Conservation (phyloP, 2,888 invertebrate species). For the Melanchra persicariae region DNA sequence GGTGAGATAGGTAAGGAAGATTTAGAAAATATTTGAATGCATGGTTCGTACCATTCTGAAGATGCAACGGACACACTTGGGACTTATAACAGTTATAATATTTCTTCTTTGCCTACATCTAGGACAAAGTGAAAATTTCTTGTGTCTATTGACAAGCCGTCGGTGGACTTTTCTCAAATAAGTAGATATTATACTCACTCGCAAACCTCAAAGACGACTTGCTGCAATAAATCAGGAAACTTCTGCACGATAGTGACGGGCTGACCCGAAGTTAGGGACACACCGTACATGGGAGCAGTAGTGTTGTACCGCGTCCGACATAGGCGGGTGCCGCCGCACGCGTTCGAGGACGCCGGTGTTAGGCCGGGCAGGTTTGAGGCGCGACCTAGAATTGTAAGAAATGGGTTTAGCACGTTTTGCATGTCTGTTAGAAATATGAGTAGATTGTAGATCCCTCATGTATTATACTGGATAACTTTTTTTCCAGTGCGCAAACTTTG, state of each 20-base stretch:
- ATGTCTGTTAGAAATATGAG: too few relatives aligned
- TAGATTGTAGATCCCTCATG: too few relatives aligned
- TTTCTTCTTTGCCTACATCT: too few relatives aligned
- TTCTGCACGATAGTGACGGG: slow-evolving; percentile 98
- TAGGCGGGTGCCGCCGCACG: slow-evolving; percentile 93
- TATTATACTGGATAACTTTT: too few relatives aligned
- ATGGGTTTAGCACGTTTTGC: neutral
- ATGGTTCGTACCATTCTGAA: too few relatives aligned
- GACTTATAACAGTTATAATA: too few relatives aligned
- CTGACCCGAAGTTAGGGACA: slow-evolving; percentile 97
- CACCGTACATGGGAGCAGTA: slow-evolving; percentile 98
- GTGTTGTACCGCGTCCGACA: slow-evolving; percentile 98
- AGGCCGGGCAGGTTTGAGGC: slow-evolving; percentile 79
- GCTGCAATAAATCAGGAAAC: slow-evolving; percentile 97
- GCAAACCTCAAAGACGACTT: slow-evolving; percentile 98
- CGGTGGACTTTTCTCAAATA: neutral
- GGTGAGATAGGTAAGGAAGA: too few relatives aligned
- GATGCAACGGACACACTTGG: too few relatives aligned
- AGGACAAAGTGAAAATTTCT: too few relatives aligned
- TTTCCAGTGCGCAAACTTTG: too few relatives aligned
- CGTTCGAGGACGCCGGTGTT: slow-evolving; percentile 70
- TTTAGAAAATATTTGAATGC: too few relatives aligned
- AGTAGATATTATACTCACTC: slow-evolving; percentile 92
- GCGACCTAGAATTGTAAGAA: slow-evolving; percentile 76
- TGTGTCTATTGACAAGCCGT: too few relatives aligned